These are phyloP conservation scores for Pocillopora verrucosa DNA, from an alignment of 64 coral and sea anemone species.

Conservation along the genomic window DNA sequence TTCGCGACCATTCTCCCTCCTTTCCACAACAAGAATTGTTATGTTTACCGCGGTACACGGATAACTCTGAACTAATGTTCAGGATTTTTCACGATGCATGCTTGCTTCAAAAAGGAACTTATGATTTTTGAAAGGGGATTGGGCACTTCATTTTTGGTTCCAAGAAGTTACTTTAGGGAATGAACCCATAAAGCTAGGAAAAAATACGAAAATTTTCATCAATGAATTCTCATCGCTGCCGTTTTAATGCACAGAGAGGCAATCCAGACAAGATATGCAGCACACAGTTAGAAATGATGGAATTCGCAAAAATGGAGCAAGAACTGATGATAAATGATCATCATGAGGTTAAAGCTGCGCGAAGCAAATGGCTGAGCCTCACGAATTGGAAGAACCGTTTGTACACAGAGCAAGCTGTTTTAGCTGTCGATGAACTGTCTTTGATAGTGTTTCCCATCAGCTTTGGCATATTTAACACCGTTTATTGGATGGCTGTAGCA, in stretches of 20 bases:
- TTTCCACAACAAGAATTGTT: no score
- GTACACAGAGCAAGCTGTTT: slow-evolving; percentile 38
- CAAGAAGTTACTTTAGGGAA: no score
- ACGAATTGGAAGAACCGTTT: slow-evolving; percentile 41
- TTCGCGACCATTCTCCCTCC: no score
- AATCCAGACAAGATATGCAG: slow-evolving; percentile 31
- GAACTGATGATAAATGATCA: neutral
- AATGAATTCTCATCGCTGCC: neutral
- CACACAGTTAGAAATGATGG: slow-evolving; percentile 40
- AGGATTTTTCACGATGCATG: no score
- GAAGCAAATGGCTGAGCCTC: slow-evolving; percentile 5
- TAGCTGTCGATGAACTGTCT: slow-evolving; percentile 61
- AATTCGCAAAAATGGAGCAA: slow-evolving; percentile 8
- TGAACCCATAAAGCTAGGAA: no score
- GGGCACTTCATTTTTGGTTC: no score
- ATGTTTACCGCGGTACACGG: no score
- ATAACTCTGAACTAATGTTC: no score
- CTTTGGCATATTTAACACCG: slow-evolving; percentile 61
- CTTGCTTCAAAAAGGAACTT: no score
- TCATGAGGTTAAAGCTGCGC: neutral
- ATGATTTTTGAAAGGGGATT: no score
- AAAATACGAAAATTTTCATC: neutral
- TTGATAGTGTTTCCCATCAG: slow-evolving; percentile 49
- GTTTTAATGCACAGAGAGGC: neutral
- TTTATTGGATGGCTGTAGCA: slow-evolving; percentile 56